Evolutionary conservation across 2,888 invertebrate species (phyloP).

Genomic region (Drosophila paranaensis): DNA sequence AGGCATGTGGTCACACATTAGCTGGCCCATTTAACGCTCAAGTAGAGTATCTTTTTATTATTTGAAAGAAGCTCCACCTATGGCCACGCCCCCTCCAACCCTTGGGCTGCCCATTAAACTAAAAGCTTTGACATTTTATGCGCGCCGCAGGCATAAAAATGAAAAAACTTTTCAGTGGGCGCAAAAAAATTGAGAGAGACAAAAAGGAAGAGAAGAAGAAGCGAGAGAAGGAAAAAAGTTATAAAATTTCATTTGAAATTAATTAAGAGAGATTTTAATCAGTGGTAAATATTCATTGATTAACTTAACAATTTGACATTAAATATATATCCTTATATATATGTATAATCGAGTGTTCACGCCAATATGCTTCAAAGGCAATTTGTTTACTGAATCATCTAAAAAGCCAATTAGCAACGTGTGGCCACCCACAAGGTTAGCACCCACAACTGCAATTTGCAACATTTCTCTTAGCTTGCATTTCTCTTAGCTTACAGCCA

Average conservation of each 20-base stretch:
- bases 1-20: conserved; percentile 10
- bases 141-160: conserved; percentile 1
- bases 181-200: conserved; percentile 23
- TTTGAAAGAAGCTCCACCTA: not conserved
- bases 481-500: too few species aligned
- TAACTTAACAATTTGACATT: not conserved
- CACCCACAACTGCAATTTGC: conserved; percentile 4
- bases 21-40: conserved; percentile 17
- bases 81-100: not conserved
- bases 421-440: conserved; percentile 7
- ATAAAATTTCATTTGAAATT: conserved; percentile 18
- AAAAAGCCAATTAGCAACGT: conserved; percentile 31
- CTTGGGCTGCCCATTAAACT: conserved; percentile 49
- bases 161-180: conserved; percentile 18
- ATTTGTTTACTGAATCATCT: conserved; percentile 15
- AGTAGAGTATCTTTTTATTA: conserved; percentile 6
- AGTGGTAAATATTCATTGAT: not conserved
- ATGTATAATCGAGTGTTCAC: too few species aligned
- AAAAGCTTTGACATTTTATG: conserved; percentile 53
- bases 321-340: not conserved
- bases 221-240: not conserved
- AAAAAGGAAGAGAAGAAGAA: not conserved
- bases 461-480: too few species aligned
- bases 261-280: conserved; percentile 30
- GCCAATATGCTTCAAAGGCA: conserved; percentile 4